phyloP scores from a whole-genome alignment of 2,797 vertebrate species.

The Taeniopygia guttata region DNA sequence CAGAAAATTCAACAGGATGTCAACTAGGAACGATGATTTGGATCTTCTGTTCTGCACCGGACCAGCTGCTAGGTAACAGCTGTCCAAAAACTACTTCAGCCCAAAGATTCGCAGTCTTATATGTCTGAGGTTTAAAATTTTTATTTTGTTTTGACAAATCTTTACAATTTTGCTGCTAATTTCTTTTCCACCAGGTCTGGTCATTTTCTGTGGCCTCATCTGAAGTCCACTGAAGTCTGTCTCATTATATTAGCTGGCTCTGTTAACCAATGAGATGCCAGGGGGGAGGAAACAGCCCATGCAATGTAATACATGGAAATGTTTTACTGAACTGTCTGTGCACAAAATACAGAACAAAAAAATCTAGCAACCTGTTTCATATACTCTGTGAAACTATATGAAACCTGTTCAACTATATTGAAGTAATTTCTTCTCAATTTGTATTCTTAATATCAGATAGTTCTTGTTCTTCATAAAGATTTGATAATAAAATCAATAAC shows the following conservation, averaged over 20 bases:
- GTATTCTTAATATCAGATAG: neutral
- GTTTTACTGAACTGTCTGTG: neutral
- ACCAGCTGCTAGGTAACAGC: neutral
- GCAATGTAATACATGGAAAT: neutral
- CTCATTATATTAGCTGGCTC: neutral
- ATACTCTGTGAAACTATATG: neutral
- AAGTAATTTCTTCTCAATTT: neutral
- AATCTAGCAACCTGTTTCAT: neutral
- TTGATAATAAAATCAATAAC: neutral
- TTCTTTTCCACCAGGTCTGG: neutral
- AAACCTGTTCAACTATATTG: neutral
- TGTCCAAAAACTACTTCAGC: neutral
- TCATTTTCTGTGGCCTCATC: neutral
- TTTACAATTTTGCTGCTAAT: neutral
- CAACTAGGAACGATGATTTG: neutral
- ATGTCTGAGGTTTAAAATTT: neutral
- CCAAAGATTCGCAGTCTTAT: accelerated
- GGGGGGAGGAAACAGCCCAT: neutral
- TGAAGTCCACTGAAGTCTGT: neutral
- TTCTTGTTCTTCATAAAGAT: neutral
- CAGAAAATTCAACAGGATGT: neutral
- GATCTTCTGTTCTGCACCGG: neutral
- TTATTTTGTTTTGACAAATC: neutral
- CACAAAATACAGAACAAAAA: neutral
- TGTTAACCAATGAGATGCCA: neutral